Base-by-base conservation (phyloP, 2,797 vertebrate species). In the Rhinella marina region DNA sequence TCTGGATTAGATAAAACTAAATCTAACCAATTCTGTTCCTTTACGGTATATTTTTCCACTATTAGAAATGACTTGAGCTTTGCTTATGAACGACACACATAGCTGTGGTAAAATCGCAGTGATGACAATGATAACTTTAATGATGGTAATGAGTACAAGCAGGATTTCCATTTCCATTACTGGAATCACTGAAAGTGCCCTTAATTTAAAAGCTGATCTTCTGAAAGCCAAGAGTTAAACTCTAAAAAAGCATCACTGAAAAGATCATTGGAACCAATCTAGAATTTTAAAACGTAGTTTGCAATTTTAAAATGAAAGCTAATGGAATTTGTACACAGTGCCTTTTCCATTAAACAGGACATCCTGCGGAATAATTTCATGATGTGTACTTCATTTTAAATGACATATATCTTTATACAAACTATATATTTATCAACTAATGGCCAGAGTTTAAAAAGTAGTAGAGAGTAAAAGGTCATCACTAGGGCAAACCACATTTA, bases 101-200 rank as follows among this genome's bases (percentile, higher is more conserved):
- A 75, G 50, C 78, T 85, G 32, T 86, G 80, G 68, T 82, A 92
- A 92, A 90, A 89, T 85, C 85, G 87, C 86, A 90, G 90, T 91
- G 93, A 93, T 93, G 92, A 94, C 94, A 94, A 93, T 92, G 92
- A 92, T 91, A 93, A 93, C 92, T 92, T 92, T 91, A 90, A 92
- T 94, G 90, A 93, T 90, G 91, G 93, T 93, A 94, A 94, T 93
- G 92, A 92, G 93, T 91, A 94, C 92, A 92, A 94, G 91, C 93
- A 93, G 93, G 87, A 91, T 92, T 93, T 93, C 92, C 92, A 94
- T 93, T 93, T 93, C 92, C 92, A 94, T 94, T 94, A 93, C 92
- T 85, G 91, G 90, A 91, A 88, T 84, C 87, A 92, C 93, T 93
- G 91, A 91, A 93, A 93, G 86, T 85, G 59, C 85, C 84, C 52